phyloP scores from a whole-genome alignment of 2,797 vertebrate species.

The Podarcis siculus region DNA sequence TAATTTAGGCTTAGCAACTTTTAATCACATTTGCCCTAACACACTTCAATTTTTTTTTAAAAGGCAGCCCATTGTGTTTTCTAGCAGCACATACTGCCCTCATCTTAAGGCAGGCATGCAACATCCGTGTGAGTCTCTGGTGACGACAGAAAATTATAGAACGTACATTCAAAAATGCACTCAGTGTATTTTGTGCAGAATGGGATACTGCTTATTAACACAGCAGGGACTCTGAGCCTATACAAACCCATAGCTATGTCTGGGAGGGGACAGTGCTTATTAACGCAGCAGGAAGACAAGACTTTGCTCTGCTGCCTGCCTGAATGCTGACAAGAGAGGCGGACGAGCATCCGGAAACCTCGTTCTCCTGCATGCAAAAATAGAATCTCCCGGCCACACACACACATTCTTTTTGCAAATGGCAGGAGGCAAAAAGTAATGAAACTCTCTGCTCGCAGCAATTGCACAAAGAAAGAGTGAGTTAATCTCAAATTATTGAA shows the following conservation, averaged over 20 bases:
- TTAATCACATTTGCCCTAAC: background rate
- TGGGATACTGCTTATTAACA: conserved; percentile 7
- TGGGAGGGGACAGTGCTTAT: conserved; percentile 4
- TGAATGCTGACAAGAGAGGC: background rate
- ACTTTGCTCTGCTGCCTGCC: background rate
- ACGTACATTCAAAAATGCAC: conserved; percentile 22
- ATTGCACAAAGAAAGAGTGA: background rate
- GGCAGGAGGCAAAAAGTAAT: background rate
- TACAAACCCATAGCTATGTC: background rate
- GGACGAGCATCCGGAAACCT: background rate
- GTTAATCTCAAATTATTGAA: background rate
- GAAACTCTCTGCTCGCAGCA: background rate
- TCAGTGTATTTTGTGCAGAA: background rate
- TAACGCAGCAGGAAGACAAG: background rate
- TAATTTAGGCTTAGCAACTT: background rate
- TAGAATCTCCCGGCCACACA: background rate
- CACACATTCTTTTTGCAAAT: background rate
- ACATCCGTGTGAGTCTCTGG: background rate
- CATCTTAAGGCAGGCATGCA: background rate
- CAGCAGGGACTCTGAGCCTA: background rate
- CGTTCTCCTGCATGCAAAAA: background rate
- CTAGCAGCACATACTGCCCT: background rate
- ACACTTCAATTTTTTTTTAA: background rate
- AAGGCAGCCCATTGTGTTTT: background rate
- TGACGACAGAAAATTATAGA: conserved; percentile 16